Conservation (phyloP, 2,797 vertebrate genomes). For the Toxotes lorentzi region DNA sequence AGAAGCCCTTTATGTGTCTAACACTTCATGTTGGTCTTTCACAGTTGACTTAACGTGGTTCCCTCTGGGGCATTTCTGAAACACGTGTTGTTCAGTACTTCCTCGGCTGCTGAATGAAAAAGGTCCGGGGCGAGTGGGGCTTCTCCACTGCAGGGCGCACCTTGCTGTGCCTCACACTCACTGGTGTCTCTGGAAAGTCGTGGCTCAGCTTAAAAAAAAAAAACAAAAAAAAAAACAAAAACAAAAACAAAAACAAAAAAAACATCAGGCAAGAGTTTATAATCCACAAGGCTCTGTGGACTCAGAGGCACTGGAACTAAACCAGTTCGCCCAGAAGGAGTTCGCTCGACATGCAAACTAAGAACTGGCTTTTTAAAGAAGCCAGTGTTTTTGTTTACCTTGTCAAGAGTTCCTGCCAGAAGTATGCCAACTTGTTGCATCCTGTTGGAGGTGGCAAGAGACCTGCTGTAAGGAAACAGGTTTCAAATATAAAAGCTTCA, state of each 20-base stretch:
- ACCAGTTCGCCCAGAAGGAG: neutral
- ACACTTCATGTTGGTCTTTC: constrained; percentile 60
- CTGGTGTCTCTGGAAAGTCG: constrained; percentile 89
- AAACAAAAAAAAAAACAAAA: constrained; percentile 53
- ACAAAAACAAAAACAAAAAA: constrained; percentile 57
- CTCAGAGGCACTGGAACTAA: neutral
- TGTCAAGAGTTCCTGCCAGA: constrained; percentile 88
- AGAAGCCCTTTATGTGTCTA: constrained; percentile 32
- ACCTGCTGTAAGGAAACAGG: constrained; percentile 65
- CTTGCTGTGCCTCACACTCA: constrained; percentile 89
- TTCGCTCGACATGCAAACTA: neutral
- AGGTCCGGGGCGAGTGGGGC: constrained; percentile 81
- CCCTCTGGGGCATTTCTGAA: neutral
- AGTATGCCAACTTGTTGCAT: constrained; percentile 86
- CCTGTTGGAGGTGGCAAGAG: constrained; percentile 80
- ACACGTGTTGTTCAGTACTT: constrained; percentile 85
- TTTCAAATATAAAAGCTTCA: neutral
- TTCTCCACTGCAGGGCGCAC: constrained; percentile 91
- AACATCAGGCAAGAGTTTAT: constrained; percentile 27
- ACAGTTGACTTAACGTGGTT: constrained; percentile 46
- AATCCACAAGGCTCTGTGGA: neutral
- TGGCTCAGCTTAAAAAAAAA: constrained; percentile 87
- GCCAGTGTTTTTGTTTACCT: constrained; percentile 80
- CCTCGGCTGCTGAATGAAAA: constrained; percentile 93
- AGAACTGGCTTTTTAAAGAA: neutral